Percentiles rank a stretch among this genome's conserved stretches.
These are phyloP conservation scores for Anarrhichthys ocellatus DNA, from an alignment of 2,113 vertebrate genomes.

Conservation along the genomic window DNA sequence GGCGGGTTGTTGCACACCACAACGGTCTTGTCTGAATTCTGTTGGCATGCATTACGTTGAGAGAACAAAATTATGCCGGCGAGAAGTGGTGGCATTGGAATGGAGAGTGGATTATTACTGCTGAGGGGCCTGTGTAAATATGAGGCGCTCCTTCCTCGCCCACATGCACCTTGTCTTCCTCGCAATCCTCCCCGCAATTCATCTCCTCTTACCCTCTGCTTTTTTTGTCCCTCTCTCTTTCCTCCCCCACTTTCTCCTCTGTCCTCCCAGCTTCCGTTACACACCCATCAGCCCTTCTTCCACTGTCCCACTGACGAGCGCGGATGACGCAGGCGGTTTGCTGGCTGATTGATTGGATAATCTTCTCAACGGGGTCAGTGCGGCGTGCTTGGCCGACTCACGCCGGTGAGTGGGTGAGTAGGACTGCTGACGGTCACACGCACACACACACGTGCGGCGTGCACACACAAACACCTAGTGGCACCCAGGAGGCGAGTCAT, in stretches of 20 bases:
- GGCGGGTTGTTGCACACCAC: constrained; percentile 56
- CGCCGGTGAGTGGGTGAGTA: constrained; percentile 44
- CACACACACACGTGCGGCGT: constrained; percentile 1
- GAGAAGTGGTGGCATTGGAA: constrained; percentile 43
- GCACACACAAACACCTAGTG: constrained; percentile 22
- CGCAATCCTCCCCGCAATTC: neutral
- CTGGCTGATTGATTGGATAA: constrained; percentile 80
- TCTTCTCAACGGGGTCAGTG: constrained; percentile 77
- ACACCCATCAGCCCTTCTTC: constrained; percentile 51
- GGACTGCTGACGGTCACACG: constrained; percentile 34
- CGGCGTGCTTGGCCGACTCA: constrained; percentile 31
- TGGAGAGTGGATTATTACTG: constrained; percentile 40
- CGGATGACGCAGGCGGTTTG: constrained; percentile 73
- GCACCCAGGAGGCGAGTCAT: constrained; percentile 32
- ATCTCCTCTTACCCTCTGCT: constrained; percentile 1
- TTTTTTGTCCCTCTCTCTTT: neutral
- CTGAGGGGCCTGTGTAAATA: constrained; percentile 41
- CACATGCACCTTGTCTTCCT: constrained; percentile 11
- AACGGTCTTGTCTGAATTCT: constrained; percentile 63
- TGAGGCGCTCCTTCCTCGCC: neutral
- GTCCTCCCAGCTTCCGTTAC: constrained; percentile 40
- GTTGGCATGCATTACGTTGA: constrained; percentile 67
- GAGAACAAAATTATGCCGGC: constrained; percentile 45
- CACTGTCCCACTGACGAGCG: constrained; percentile 56
- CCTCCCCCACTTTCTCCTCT: constrained; percentile 24